Percentiles rank a stretch among this genome's conserved stretches.
These are phyloP conservation scores for Saguinus midas DNA, from an alignment of 2,113 vertebrate genomes.

Conservation along the genomic window DNA sequence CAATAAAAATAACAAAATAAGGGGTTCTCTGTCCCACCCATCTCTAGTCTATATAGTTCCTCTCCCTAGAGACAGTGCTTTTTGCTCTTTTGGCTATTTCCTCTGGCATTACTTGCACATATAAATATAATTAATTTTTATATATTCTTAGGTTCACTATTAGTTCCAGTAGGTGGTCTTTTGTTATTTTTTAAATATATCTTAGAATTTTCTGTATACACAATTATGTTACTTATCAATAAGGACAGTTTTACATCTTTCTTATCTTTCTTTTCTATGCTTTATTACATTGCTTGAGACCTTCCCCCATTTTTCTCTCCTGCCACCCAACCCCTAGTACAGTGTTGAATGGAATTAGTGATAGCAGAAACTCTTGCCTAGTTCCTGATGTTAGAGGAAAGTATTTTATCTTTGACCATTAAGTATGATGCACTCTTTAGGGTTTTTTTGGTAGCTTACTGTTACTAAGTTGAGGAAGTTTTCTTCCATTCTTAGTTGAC, in stretches of 20 bases:
- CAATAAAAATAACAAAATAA: neutral
- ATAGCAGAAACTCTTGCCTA: neutral
- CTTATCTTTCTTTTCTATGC: neutral
- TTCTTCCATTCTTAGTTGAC: neutral
- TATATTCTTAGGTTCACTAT: neutral
- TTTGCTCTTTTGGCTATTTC: neutral
- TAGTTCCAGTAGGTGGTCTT: neutral
- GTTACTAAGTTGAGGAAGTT: neutral
- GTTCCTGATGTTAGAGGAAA: neutral
- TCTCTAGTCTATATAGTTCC: neutral
- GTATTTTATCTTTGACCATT: neutral
- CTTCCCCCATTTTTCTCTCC: no score
- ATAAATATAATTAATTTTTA: neutral
- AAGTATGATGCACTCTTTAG: neutral
- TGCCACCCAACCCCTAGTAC: neutral
- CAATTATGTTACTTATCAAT: neutral
- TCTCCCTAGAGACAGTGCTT: neutral
- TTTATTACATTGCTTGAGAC: neutral
- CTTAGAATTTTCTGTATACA: neutral
- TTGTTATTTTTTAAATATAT: neutral
- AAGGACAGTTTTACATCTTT: neutral
- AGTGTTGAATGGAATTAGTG: neutral
- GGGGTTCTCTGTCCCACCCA: neutral
- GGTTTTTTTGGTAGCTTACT: neutral
- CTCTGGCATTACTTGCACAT: neutral